A percentile compares a stretch with the other conserved stretches of the same genome.
These are phyloP conservation scores for Nothobranchius kuhntae DNA, from an alignment of 2,113 vertebrate genomes.

Conservation along the genomic window DNA sequence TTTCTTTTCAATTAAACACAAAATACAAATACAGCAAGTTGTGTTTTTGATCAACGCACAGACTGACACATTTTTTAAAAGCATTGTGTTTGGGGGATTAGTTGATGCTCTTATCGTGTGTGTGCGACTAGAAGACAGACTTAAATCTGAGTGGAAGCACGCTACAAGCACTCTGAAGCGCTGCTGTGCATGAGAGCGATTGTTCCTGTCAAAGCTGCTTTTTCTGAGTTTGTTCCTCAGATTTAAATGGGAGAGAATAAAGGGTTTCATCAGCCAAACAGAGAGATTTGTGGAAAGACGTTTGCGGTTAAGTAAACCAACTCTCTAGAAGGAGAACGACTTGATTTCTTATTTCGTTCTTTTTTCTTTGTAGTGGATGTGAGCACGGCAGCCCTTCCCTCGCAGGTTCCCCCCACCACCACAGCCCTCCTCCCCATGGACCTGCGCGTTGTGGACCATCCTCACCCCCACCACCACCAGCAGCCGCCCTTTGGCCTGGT, in stretches of 20 bases:
- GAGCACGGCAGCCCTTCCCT: slow-evolving; percentile 85
- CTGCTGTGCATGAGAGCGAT: slow-evolving; percentile 6
- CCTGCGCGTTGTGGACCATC: slow-evolving; percentile 89
- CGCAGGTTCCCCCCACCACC: slow-evolving; percentile 86
- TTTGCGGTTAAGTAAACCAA: neutral
- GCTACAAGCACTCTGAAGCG: neutral
- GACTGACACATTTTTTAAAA: slow-evolving; percentile 1
- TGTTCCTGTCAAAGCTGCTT: slow-evolving; percentile 2
- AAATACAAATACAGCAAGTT: slow-evolving; percentile 30
- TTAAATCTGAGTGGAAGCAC: slow-evolving; percentile 18
- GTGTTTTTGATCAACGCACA: slow-evolving; percentile 12
- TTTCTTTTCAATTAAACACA: neutral
- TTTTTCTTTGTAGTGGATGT: slow-evolving; percentile 84
- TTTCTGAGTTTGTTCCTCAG: slow-evolving; percentile 4
- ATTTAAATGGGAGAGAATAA: slow-evolving; percentile 19
- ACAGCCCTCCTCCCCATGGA: slow-evolving; percentile 92
- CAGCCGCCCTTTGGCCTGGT: slow-evolving; percentile 81
- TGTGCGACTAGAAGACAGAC: slow-evolving; percentile 38
- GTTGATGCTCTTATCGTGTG: slow-evolving; percentile 43
- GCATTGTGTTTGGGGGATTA: slow-evolving; percentile 22
- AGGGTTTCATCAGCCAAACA: slow-evolving; percentile 9
- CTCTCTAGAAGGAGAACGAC: neutral
- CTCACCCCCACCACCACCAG: slow-evolving; percentile 68
- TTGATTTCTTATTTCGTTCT: neutral
- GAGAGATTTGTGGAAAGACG: neutral